These are phyloP conservation scores for Caenorhabditis auriculariae DNA, from an alignment of 2,888 invertebrate species.

Conservation along the genomic window DNA sequence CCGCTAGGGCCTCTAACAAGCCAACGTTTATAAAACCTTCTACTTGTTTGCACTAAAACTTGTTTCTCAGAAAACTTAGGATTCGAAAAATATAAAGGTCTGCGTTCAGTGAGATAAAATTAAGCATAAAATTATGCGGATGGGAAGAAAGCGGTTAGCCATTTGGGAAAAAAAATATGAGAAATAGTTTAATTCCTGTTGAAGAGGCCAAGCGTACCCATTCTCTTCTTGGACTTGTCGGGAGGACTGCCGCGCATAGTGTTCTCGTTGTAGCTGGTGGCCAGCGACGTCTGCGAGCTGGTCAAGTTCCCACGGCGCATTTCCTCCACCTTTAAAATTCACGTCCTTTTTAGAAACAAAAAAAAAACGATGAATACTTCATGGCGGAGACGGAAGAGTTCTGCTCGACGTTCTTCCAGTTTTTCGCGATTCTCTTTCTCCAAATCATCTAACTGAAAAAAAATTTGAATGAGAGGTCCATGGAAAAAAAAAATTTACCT, in stretches of 20 bases:
- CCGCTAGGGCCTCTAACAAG: no score
- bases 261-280: conserved; percentile 32
- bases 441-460: conserved; percentile 16
- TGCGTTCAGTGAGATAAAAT: not conserved
- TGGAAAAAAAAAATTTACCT: not conserved
- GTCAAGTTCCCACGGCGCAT: conserved; percentile 22
- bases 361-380: conserved; percentile 4
- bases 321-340: conserved; percentile 13
- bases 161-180: no score
- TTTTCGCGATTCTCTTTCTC: conserved; percentile 20
- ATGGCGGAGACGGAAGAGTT: conserved; percentile 19
- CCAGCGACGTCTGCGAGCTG: conserved; percentile 21
- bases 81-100: no score
- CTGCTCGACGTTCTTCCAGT: conserved; percentile 28
- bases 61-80: no score
- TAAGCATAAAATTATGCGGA: not conserved
- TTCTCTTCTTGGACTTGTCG: conserved; percentile 51
- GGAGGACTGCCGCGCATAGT: conserved; percentile 11
- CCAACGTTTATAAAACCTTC: no score
- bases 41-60: no score
- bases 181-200: conserved; percentile 29
- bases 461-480: not conserved
- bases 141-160: not conserved
- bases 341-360: not conserved
- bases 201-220: conserved; percentile 43